These are phyloP conservation scores for Choreutis nemorana DNA, from an alignment of 2,888 invertebrate species.

Conservation along the genomic window DNA sequence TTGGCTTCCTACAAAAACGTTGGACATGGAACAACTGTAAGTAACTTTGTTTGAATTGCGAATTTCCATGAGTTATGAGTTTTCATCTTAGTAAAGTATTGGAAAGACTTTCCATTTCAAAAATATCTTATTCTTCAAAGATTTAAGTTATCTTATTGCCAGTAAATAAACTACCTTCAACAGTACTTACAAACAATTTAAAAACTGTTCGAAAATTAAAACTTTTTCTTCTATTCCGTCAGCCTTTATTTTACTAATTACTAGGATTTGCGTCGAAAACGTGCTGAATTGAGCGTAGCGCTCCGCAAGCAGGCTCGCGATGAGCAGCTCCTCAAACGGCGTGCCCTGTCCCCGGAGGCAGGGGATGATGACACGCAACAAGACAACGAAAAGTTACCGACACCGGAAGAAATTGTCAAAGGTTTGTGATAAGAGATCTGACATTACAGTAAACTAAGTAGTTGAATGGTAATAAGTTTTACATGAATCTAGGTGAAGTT, in stretches of 20 bases:
- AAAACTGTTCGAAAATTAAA: no score
- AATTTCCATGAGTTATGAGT: background rate
- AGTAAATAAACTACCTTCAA: no score
- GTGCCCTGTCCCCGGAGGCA: conserved; percentile 75
- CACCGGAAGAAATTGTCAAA: conserved; percentile 76
- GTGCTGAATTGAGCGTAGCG: conserved; percentile 89
- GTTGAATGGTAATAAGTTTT: no score
- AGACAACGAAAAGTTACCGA: conserved; percentile 49
- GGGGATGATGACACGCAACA: conserved; percentile 50
- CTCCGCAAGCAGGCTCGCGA: conserved; percentile 93
- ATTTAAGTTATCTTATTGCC: no score
- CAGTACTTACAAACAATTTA: no score
- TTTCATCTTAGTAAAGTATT: conserved; percentile 1
- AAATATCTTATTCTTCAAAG: conserved; percentile 3
- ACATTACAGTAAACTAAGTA: no score
- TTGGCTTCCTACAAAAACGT: conserved; percentile 80
- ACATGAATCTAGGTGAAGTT: no score
- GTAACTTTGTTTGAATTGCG: conserved; percentile 14
- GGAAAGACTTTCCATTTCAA: conserved; percentile 1
- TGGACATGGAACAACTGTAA: conserved; percentile 77
- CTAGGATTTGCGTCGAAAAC: conserved; percentile 87
- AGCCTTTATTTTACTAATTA: no score
- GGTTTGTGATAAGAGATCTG: conserved; percentile 27
- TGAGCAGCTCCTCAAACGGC: conserved; percentile 89
- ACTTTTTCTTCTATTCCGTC: no score